phyloP scores from a whole-genome alignment of 1,140 invertebrate species.

The Telenomus remus region DNA sequence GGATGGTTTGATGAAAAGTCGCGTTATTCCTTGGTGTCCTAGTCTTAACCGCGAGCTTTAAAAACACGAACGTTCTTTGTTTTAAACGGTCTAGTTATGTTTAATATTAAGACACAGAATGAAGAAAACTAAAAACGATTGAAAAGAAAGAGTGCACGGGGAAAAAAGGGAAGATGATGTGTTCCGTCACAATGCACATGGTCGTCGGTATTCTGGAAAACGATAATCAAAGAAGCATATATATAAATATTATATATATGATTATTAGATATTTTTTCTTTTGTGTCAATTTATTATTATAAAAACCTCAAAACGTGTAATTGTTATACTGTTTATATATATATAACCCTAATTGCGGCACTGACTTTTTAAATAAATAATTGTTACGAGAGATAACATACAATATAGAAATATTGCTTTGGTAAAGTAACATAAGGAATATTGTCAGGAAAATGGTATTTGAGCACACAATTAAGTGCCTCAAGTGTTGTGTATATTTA shows the following conservation, averaged over 20 bases:
- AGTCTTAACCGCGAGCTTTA: conserved; percentile 60
- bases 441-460: conserved; percentile 69
- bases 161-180: too few relatives aligned
- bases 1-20: conserved; percentile 13
- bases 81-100: conserved; percentile 1
- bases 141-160: conserved; percentile 5
- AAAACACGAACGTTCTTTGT: conserved; percentile 38
- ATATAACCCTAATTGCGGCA: conserved; percentile 64
- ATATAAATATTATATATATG: conserved; percentile 26
- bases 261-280: conserved; percentile 30
- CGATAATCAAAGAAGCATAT: conserved; percentile 22
- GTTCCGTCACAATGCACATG: conserved; percentile 3
- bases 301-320: conserved; percentile 54
- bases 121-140: conserved; percentile 6
- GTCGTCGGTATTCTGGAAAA: conserved; percentile 70
- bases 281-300: conserved; percentile 54
- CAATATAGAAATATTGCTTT: conserved; percentile 72
- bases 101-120: conserved; percentile 10
- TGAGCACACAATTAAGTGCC: conserved; percentile 76
- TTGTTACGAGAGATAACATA: conserved; percentile 70
- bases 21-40: conserved; percentile 48
- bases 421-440: conserved; percentile 68
- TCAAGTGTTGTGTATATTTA: conserved; percentile 76
- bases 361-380: conserved; percentile 68
- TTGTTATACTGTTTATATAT: conserved; percentile 59